Conservation (phyloP, 2,797 vertebrate genomes). For the Anableps anableps region DNA sequence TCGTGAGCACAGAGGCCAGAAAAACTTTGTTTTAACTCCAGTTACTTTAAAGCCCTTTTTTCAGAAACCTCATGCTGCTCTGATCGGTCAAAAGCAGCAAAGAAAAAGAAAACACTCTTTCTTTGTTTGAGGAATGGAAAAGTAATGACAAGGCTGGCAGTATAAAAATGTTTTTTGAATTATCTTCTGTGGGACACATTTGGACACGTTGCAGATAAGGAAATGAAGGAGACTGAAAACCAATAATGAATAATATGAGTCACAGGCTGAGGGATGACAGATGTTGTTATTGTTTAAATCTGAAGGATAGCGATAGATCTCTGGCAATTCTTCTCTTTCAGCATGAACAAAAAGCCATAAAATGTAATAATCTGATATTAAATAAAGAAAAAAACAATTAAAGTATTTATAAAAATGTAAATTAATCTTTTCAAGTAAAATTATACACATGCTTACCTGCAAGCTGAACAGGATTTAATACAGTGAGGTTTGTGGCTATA, state of each 20-base stretch:
- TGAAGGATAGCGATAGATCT: neutral
- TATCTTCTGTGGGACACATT: neutral
- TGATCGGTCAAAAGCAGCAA: slow-evolving; percentile 1
- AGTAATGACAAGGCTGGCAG: neutral
- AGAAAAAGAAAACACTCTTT: neutral
- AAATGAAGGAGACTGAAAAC: neutral
- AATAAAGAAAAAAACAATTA: neutral
- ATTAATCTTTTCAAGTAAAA: neutral
- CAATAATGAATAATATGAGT: neutral
- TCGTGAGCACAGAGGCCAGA: neutral
- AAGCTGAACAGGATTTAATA: neutral
- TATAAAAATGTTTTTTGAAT: neutral
- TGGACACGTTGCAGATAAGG: neutral
- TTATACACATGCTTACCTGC: neutral
- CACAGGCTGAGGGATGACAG: neutral
- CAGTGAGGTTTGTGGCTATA: neutral
- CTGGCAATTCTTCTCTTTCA: neutral
- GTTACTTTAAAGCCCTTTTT: neutral
- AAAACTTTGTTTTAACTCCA: neutral
- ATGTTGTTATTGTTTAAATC: neutral
- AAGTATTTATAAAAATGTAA: neutral
- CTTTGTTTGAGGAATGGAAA: neutral
- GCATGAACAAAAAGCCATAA: neutral
- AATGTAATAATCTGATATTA: neutral
- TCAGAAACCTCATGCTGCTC: slow-evolving; percentile 4